Evolutionary conservation across 2,113 vertebrate genomes (phyloP).

Genomic region (Meriones unguiculatus): DNA sequence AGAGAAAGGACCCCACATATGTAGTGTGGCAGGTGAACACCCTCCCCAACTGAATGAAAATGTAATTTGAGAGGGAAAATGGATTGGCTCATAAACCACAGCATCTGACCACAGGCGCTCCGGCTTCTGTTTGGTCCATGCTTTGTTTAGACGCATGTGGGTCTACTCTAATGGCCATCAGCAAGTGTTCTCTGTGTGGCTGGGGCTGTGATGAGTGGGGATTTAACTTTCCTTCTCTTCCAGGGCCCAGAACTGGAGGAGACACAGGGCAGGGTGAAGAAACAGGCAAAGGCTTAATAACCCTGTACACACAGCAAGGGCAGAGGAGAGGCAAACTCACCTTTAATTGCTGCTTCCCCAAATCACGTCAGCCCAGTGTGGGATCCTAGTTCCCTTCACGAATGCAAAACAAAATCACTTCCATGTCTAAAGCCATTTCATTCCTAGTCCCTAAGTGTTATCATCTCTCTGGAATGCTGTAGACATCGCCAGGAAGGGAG

Average conservation of each 20-base stretch:
- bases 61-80: no score
- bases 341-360: constrained; percentile 88
- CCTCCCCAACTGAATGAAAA: background rate
- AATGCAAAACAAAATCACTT: constrained; percentile 79
- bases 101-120: constrained; percentile 68
- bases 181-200: constrained; percentile 74
- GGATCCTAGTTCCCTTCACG: constrained; percentile 85
- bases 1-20: background rate
- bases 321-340: constrained; percentile 80
- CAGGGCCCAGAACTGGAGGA: constrained; percentile 52
- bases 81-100: constrained; percentile 58
- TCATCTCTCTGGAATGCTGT: constrained; percentile 29
- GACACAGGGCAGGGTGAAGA: background rate
- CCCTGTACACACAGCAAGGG: constrained; percentile 77
- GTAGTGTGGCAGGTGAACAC: background rate
- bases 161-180: constrained; percentile 60
- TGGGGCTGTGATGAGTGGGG: constrained; percentile 77
- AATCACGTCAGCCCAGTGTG: constrained; percentile 83
- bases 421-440: constrained; percentile 69
- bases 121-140: constrained; percentile 63
- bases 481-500: background rate
- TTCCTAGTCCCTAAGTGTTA: constrained; percentile 2
- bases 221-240: constrained; percentile 75
- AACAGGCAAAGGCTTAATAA: constrained; percentile 48
- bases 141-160: constrained; percentile 67